Percentiles rank a stretch among this genome's conserved stretches.
phyloP scores from a whole-genome alignment of 2,797 vertebrate species.

The Muscicapa comitata region DNA sequence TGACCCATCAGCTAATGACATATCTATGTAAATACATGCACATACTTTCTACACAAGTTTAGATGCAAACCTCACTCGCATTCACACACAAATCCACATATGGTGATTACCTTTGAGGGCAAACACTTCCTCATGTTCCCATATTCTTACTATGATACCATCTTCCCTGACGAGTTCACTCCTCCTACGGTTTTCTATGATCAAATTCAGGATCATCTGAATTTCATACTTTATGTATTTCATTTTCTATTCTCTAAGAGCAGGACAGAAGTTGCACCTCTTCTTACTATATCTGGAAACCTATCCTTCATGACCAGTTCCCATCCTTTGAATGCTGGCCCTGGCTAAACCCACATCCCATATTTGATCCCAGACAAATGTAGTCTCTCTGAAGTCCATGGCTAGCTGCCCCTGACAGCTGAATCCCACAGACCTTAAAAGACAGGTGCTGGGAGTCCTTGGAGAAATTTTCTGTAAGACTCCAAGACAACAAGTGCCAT shows the following conservation, averaged over 20 bases:
- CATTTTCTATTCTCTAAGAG: background rate
- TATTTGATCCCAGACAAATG: background rate
- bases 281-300: background rate
- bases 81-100: constrained; percentile 13
- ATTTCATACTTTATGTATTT: background rate
- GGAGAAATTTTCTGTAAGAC: background rate
- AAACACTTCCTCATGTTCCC: background rate
- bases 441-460: background rate
- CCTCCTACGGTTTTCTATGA: background rate
- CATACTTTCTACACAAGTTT: background rate
- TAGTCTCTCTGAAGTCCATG: background rate
- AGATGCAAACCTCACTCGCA: background rate
- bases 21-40: background rate
- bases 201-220: background rate
- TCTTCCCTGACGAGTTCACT: background rate
- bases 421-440: background rate
- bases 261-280: background rate
- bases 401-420: background rate
- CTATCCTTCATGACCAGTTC: background rate
- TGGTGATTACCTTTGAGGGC: background rate
- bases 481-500: background rate
- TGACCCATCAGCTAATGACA: background rate
- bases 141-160: background rate
- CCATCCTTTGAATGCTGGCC: background rate
- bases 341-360: background rate